Evolutionary conservation across 1,140 invertebrate genomes (phyloP).

Genomic region (Zaprionus davidi): DNA sequence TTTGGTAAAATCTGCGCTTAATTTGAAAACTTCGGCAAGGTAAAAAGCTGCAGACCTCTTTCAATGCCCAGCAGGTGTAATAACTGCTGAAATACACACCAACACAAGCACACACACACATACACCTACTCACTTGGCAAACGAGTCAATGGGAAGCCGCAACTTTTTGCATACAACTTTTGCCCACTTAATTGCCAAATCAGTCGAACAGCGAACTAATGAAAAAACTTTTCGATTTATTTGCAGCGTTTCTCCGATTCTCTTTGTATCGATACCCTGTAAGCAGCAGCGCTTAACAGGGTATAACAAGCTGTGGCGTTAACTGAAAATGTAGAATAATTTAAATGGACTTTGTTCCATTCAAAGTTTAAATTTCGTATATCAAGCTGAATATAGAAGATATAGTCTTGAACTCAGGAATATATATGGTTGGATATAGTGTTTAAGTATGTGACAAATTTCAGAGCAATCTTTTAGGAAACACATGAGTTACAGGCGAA

Average conservation of each 20-base stretch:
- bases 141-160: slow-evolving; percentile 40
- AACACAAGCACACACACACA: not conserved
- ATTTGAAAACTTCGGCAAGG: slow-evolving; percentile 78
- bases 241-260: slow-evolving; percentile 42
- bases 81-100: slow-evolving; percentile 37
- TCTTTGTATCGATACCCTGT: not conserved
- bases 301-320: not conserved
- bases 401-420: not conserved
- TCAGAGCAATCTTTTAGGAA: too few species aligned
- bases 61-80: slow-evolving; percentile 56
- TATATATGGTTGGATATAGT: too few species aligned
- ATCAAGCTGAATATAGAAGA: not conserved
- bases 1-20: slow-evolving; percentile 76
- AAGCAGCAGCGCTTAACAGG: not conserved
- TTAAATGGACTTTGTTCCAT: too few species aligned
- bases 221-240: slow-evolving; percentile 75
- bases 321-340: too few species aligned
- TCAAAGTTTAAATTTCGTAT: not conserved
- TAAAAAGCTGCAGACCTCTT: slow-evolving; percentile 39
- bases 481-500: not conserved
- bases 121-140: slow-evolving; percentile 20
- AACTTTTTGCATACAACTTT: slow-evolving; percentile 75
- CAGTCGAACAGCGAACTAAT: slow-evolving; percentile 60
- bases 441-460: too few species aligned
- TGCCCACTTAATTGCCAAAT: slow-evolving; percentile 68